Conservation (phyloP, 2,797 vertebrate genomes). For the Enteromius trimaculatus region DNA sequence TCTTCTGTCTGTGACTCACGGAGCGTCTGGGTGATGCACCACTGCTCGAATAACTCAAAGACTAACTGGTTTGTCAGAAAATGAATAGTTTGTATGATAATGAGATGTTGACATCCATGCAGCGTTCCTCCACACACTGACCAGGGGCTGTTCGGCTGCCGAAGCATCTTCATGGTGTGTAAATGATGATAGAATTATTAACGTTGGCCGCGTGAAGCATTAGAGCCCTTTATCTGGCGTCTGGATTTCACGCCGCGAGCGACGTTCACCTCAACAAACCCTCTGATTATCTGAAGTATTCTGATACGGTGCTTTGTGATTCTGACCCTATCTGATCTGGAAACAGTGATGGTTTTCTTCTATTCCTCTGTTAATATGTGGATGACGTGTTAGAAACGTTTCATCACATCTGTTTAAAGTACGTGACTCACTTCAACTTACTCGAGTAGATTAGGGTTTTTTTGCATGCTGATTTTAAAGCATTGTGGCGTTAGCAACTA, state of each 20-base stretch:
- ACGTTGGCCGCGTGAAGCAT: background rate
- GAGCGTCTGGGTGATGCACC: background rate
- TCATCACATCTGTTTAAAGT: background rate
- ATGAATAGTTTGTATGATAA: constrained; percentile 8
- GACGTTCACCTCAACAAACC: background rate
- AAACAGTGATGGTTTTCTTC: background rate
- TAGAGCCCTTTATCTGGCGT: background rate
- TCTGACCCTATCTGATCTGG: background rate
- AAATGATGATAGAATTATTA: background rate
- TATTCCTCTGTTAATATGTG: background rate
- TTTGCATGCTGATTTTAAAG: background rate
- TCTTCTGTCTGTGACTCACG: constrained; percentile 33
- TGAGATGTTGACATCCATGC: background rate
- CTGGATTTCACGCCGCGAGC: background rate
- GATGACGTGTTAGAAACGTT: background rate
- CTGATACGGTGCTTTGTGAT: background rate
- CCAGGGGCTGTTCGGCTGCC: background rate
- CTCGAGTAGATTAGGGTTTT: background rate
- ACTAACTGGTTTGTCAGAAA: background rate
- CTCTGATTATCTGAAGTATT: constrained; percentile 2
- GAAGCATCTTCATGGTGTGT: too few relatives aligned
- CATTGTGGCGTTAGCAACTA: background rate
- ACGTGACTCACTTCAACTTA: background rate
- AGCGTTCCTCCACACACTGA: background rate
- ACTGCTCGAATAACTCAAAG: background rate